A percentile compares a stretch with the other conserved stretches of the same genome.
These are phyloP conservation scores for Myrmecobius fasciatus DNA, from an alignment of 2,113 vertebrate species.

Conservation along the genomic window DNA sequence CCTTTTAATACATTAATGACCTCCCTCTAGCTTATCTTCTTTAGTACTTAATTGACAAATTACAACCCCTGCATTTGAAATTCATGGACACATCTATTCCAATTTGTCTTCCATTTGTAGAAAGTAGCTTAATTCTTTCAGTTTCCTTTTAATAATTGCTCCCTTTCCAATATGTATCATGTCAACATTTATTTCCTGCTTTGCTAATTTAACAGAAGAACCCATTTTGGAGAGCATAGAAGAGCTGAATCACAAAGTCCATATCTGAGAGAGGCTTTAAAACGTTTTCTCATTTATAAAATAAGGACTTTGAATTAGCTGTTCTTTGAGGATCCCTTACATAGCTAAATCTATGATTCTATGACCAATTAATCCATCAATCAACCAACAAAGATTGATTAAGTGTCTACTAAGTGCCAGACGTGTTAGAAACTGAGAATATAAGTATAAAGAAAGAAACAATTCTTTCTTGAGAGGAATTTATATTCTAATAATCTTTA, in stretches of 20 bases:
- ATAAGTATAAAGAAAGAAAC: background rate
- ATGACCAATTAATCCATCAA: background rate
- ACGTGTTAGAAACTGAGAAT: background rate
- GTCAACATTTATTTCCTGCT: background rate
- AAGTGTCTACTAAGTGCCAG: background rate
- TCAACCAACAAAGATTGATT: background rate
- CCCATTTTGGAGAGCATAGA: slow-evolving; percentile 2
- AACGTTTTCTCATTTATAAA: background rate
- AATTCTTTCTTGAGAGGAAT: background rate
- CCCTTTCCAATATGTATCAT: background rate
- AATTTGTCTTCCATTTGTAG: slow-evolving; percentile 39
- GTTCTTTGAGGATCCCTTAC: background rate
- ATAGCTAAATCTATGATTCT: background rate
- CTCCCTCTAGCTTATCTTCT: slow-evolving; percentile 48
- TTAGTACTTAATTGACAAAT: slow-evolving; percentile 58
- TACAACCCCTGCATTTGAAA: slow-evolving; percentile 28
- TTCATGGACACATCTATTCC: slow-evolving; percentile 21
- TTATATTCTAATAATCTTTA: background rate
- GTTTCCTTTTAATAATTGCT: slow-evolving; percentile 1
- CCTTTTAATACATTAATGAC: slow-evolving; percentile 50
- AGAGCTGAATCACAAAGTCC: background rate
- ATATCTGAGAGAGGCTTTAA: background rate
- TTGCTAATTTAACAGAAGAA: slow-evolving; percentile 19
- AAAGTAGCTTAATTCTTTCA: slow-evolving; percentile 2
- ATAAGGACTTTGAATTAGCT: background rate